These are phyloP conservation scores for Chrysotoxum bicinctum DNA, from an alignment of 2,888 invertebrate genomes.

Conservation along the genomic window DNA sequence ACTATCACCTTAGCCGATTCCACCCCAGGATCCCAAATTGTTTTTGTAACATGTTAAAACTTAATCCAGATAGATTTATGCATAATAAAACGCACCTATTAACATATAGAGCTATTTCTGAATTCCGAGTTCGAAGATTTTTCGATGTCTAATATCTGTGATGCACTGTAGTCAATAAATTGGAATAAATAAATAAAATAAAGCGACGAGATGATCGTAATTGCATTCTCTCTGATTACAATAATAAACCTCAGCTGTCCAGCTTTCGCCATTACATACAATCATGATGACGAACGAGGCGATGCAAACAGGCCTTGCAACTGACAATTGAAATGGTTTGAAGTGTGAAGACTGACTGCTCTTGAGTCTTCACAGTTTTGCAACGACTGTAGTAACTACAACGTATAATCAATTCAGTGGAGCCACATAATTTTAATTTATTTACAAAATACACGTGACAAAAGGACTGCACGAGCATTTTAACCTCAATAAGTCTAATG, in stretches of 20 bases:
- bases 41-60: too few species aligned
- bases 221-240: conserved; percentile 21
- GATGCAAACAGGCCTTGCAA: neutral
- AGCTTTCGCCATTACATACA: conserved; percentile 1
- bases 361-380: conserved; percentile 13
- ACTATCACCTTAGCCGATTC: too few species aligned
- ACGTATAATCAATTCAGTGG: conserved; percentile 14
- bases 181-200: neutral
- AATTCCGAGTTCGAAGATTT: neutral
- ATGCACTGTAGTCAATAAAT: neutral
- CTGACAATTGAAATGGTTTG: conserved; percentile 3
- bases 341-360: conserved; percentile 15
- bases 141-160: neutral
- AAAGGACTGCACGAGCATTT: conserved; percentile 28
- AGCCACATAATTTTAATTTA: conserved; percentile 29
- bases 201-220: neutral
- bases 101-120: neutral
- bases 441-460: conserved; percentile 51
- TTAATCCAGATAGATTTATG: too few species aligned
- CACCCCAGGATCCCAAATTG: too few species aligned
- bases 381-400: neutral
- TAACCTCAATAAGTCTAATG: conserved; percentile 6
- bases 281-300: neutral
- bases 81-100: too few species aligned
- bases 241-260: conserved; percentile 28